Conservation (phyloP, 2,888 invertebrate species). For the Rhaphigaster nebulosa region DNA sequence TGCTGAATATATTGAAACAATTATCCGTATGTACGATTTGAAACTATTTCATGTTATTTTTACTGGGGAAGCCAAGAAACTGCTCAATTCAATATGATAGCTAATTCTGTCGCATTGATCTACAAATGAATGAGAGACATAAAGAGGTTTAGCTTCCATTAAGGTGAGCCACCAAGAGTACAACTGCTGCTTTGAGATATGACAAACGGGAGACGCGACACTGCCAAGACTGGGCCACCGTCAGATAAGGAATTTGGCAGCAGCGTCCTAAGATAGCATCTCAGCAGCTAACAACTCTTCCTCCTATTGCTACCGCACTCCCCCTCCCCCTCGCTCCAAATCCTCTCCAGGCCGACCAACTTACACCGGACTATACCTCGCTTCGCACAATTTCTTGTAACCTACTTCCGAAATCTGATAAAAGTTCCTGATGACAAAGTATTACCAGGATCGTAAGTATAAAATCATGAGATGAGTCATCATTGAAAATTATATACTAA, state of each 20-base stretch:
- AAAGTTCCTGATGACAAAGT: not conserved
- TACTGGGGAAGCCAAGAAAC: no score
- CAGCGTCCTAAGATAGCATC: not conserved
- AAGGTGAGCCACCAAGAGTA: not conserved
- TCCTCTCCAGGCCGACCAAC: slow-evolving; percentile 37
- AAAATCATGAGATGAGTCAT: not conserved
- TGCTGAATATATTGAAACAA: no score
- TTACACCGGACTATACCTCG: slow-evolving; percentile 18
- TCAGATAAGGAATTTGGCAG: slow-evolving; percentile 31
- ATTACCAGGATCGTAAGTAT: not conserved
- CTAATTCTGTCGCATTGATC: not conserved
- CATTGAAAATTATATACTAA: not conserved
- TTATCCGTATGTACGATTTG: no score
- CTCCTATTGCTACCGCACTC: not conserved
- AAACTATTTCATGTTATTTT: no score
- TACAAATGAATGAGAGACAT: not conserved
- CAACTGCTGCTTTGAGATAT: slow-evolving; percentile 12
- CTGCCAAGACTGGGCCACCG: slow-evolving; percentile 13
- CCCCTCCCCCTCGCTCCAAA: not conserved
- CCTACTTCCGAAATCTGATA: slow-evolving; percentile 3
- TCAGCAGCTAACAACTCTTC: slow-evolving; percentile 44
- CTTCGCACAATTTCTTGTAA: not conserved
- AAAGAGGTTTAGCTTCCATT: not conserved
- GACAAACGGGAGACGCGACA: not conserved
- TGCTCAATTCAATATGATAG: no score